Conservation (phyloP, 1,140 invertebrate species). For the Wasmannia auropunctata region DNA sequence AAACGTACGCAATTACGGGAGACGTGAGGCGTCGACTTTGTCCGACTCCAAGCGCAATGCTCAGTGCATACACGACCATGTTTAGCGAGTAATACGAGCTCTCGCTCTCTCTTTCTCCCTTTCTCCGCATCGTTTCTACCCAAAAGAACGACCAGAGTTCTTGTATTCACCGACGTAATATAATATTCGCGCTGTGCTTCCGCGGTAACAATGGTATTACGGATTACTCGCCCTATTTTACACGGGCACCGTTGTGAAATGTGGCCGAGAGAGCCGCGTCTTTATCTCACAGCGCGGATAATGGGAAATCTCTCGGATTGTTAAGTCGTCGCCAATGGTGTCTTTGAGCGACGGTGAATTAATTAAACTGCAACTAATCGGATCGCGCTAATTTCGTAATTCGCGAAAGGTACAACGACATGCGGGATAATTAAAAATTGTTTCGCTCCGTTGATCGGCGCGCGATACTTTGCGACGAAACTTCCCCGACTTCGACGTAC, state of each 20-base stretch:
- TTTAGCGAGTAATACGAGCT: conserved; percentile 41
- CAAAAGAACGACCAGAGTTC: conserved; percentile 46
- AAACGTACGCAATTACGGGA: conserved; percentile 42
- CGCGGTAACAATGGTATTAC: conserved; percentile 41
- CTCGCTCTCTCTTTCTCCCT: background rate
- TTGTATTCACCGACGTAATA: conserved; percentile 50
- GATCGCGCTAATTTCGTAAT: background rate
- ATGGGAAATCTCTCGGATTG: conserved; percentile 35
- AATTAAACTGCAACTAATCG: conserved; percentile 35
- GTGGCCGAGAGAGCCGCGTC: conserved; percentile 8
- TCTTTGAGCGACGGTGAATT: conserved; percentile 11
- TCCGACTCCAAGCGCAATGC: conserved; percentile 21
- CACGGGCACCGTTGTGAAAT: background rate
- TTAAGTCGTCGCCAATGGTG: conserved; percentile 13
- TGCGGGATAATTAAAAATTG: conserved; percentile 3
- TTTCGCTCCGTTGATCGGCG: background rate
- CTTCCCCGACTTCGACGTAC: background rate
- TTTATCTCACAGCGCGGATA: conserved; percentile 22
- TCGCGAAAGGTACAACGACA: background rate
- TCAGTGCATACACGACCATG: conserved; percentile 13
- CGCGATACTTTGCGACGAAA: background rate
- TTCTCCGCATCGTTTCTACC: background rate
- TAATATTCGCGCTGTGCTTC: conserved; percentile 46
- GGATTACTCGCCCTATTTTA: conserved; percentile 41
- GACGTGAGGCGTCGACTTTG: conserved; percentile 20